Base-by-base conservation (phyloP, 1,140 invertebrate species). In the Tetramorium parvispinum region DNA sequence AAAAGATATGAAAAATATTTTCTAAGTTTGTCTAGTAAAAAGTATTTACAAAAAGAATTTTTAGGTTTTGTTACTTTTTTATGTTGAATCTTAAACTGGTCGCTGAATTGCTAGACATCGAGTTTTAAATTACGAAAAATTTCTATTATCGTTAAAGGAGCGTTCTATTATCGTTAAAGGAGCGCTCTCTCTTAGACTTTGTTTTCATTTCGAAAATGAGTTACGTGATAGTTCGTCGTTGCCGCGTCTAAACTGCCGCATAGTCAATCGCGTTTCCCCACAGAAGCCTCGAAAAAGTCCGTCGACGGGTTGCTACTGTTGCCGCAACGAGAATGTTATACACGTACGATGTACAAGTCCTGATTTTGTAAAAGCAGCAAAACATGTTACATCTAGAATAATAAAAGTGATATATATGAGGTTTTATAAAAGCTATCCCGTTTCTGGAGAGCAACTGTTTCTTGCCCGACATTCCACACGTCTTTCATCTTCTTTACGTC, bases 361-460 rank as follows among this genome's bases (percentile, higher is more conserved):
- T 91, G 90, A 91, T 91, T 91, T 91, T 91, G 90, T 91, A 91
- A 91, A 90, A 87, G 79, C 90, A 89, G 86, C 86, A 81, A 88
- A 86, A 89, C 82, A 88, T 91, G 90, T 91, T 91, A 91, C 75
- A 87, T 87, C 37, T 81, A 91, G 79, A 91, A 88, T 87, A 91
- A 91, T 89, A 91, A 91, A 91, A 86, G 66, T 89, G 90, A 91
- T 91, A 81, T 89, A 89, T 87, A 89, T 87, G 90, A 89, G 59
- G 90, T 91, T 91, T 91, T 89, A 86, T 91, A 91, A 91, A 87
- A 91, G 88, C 78, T 85, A 85, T 59, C 77, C 21, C 6, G 71
- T 82, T 86, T 89, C 43, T 66, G 2, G 27, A 37, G 78, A 70
- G 49, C 63, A 53, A 70, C 63, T 55, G 27, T 81, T 81, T 70